A percentile compares a stretch with the other conserved stretches of the same genome.
These are phyloP conservation scores for Zaprionus obscuricornis DNA, from an alignment of 2,888 invertebrate genomes.

Conservation along the genomic window DNA sequence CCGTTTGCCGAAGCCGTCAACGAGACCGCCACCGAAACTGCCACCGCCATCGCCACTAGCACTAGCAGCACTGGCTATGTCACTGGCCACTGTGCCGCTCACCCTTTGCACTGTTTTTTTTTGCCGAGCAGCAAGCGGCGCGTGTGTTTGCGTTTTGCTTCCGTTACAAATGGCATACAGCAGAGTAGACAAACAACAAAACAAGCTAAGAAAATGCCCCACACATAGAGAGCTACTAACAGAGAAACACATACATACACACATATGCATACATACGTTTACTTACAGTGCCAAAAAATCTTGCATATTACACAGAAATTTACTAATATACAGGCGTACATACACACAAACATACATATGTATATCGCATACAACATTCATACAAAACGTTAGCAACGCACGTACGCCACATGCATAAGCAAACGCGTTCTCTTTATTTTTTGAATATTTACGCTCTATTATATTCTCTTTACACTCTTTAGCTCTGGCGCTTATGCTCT, in stretches of 20 bases:
- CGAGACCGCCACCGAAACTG: too few relatives aligned
- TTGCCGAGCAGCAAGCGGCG: constrained; percentile 28
- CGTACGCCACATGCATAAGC: constrained; percentile 62
- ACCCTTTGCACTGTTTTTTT: constrained; percentile 11
- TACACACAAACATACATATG: background rate
- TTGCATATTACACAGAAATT: constrained; percentile 35
- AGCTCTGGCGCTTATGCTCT: constrained; percentile 37
- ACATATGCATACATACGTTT: constrained; percentile 14
- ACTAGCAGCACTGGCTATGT: constrained; percentile 1
- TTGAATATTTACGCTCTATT: constrained; percentile 23
- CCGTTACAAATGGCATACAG: constrained; percentile 69
- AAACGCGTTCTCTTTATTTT: constrained; percentile 36
- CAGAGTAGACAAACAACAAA: constrained; percentile 51
- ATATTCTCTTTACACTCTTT: constrained; percentile 35
- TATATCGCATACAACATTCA: background rate
- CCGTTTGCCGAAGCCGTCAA: background rate
- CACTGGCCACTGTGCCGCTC: constrained; percentile 30
- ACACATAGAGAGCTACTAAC: background rate
- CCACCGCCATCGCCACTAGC: background rate
- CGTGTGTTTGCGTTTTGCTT: constrained; percentile 70
- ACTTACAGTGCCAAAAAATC: constrained; percentile 49
- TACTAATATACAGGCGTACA: background rate
- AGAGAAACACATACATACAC: constrained; percentile 6
- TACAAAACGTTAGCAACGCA: too few relatives aligned
- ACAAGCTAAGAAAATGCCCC: constrained; percentile 52